Conservation (phyloP, 2,888 invertebrate species). For the Rhogogaster chlorosoma region DNA sequence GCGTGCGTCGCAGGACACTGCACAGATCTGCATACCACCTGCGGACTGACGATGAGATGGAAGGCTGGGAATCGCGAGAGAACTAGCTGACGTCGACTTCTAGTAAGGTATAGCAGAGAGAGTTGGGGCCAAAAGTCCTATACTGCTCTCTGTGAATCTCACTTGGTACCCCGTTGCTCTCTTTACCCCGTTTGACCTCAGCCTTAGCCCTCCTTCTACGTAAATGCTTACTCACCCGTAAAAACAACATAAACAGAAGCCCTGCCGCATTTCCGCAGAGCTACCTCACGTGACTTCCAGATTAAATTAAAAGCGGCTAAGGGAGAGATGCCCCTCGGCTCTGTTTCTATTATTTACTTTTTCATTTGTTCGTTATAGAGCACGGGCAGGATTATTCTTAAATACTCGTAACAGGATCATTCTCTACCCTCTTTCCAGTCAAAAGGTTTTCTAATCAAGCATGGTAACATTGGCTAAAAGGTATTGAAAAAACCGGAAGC, state of each 20-base stretch:
- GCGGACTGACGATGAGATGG: constrained; percentile 9
- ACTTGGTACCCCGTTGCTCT: not conserved
- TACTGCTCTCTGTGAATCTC: not conserved
- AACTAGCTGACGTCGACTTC: constrained; percentile 35
- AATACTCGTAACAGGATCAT: not conserved
- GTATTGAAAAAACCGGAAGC: not conserved
- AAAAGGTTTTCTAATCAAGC: not conserved
- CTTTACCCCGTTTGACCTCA: constrained; percentile 31
- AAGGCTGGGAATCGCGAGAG: not conserved
- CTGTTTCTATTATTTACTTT: constrained; percentile 11
- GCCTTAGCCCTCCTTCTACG: constrained; percentile 13
- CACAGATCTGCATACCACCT: constrained; percentile 32
- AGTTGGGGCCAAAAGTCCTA: not conserved
- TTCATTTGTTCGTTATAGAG: not conserved
- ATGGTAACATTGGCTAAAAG: not conserved
- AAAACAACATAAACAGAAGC: constrained; percentile 44
- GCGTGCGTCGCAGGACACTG: not conserved
- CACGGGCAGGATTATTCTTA: not conserved
- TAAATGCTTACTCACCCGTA: constrained; percentile 45
- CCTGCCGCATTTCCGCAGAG: constrained; percentile 19
- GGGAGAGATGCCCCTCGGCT: not conserved
- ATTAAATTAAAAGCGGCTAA: constrained; percentile 42
- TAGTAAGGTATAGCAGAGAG: not conserved
- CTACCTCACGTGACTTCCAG: constrained; percentile 40
- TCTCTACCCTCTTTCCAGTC: not conserved